A percentile compares a stretch with the other conserved stretches of the same genome.
Conservation (phyloP, 2,113 vertebrate species). For the Gavia stellata region DNA sequence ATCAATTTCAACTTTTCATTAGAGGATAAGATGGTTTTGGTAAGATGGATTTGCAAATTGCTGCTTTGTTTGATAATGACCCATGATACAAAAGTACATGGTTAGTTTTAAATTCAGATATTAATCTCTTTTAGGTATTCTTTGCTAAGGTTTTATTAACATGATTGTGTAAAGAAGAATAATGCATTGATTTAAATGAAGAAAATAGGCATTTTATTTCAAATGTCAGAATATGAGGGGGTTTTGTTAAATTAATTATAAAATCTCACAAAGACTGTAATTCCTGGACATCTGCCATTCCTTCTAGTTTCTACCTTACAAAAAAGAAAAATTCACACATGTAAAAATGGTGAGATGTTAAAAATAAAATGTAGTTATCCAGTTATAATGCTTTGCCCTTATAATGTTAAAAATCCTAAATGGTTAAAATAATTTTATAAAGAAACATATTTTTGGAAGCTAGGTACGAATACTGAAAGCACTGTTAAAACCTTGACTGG, state of each 20-base stretch:
- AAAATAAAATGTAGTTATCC: no score
- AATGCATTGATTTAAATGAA: background rate
- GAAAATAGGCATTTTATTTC: background rate
- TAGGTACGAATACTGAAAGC: fast-evolving
- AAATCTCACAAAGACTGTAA: background rate
- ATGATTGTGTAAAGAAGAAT: background rate
- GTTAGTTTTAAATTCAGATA: background rate
- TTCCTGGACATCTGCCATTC: background rate
- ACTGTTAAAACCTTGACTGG: fast-evolving
- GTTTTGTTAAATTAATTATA: background rate
- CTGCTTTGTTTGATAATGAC: background rate
- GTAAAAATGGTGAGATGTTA: background rate
- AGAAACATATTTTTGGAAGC: fast-evolving
- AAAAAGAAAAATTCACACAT: fast-evolving
- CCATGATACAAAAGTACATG: fast-evolving
- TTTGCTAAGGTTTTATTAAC: background rate
- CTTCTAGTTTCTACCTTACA: background rate
- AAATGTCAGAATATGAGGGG: background rate
- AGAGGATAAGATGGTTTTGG: background rate
- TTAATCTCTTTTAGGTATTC: background rate
- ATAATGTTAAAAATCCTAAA: fast-evolving
- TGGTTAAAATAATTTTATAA: fast-evolving
- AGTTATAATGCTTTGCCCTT: fast-evolving
- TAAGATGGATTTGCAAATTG: background rate
- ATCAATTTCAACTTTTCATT: background rate